A percentile compares a stretch with the other conserved stretches of the same genome.
phyloP scores from a whole-genome alignment of 2,113 vertebrate genomes.

The Vulpes lagopus region DNA sequence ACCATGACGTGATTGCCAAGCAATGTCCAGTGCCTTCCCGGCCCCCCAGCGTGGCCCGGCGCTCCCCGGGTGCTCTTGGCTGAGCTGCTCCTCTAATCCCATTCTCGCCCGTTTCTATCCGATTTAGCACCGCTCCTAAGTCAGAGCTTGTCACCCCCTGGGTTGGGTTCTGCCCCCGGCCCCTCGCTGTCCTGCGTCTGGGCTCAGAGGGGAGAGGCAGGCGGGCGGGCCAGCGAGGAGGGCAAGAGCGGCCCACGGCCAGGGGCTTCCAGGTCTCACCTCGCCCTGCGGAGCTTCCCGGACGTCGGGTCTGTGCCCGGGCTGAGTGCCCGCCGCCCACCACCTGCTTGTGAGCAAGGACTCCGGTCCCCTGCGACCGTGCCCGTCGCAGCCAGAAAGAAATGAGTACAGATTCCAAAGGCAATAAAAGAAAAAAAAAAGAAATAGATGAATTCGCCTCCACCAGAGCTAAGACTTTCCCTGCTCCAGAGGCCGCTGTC shows the following conservation, averaged over 20 bases:
- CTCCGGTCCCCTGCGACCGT: not conserved
- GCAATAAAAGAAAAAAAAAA: not conserved
- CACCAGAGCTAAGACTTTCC: not conserved
- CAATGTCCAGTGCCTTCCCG: constrained; percentile 73
- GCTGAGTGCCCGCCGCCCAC: fast-evolving
- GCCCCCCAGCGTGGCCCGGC: constrained; percentile 67
- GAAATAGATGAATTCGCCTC: not conserved
- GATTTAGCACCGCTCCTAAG: constrained; percentile 87
- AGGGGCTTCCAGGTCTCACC: not conserved
- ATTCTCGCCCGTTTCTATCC: constrained; percentile 87
- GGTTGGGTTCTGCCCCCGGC: too few species aligned
- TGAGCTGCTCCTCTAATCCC: constrained; percentile 87
- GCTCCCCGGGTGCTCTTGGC: constrained; percentile 84
- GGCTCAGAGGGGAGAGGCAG: not conserved
- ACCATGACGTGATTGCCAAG: constrained; percentile 26
- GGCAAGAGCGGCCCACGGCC: fast-evolving
- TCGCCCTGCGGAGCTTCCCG: fast-evolving
- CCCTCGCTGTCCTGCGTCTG: not conserved
- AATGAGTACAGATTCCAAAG: not conserved
- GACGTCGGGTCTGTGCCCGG: not conserved
- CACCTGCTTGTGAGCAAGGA: not conserved
- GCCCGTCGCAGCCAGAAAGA: not conserved
- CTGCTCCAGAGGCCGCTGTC: not conserved
- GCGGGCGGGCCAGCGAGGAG: not conserved
- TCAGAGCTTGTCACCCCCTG: not conserved